Conservation (phyloP, 2,888 invertebrate genomes). For the Diaperis boleti region DNA sequence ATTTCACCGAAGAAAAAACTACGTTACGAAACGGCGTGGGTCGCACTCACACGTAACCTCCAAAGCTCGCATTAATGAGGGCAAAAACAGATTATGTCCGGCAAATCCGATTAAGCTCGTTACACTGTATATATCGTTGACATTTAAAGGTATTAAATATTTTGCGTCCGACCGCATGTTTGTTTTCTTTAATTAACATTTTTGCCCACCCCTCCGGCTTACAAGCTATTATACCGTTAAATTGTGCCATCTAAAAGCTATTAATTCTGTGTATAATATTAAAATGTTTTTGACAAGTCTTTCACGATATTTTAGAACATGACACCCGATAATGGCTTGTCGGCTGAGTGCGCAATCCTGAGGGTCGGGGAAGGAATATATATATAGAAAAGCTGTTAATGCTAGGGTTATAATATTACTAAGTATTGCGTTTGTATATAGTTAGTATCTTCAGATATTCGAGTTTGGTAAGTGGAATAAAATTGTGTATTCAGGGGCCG, state of each 20-base stretch:
- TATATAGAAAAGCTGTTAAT: constrained; percentile 42
- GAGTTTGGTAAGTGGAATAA: constrained; percentile 2
- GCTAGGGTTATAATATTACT: constrained; percentile 14
- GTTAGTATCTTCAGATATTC: neutral
- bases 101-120: constrained; percentile 50
- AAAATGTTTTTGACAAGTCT: constrained; percentile 48
- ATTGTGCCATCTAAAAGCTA: constrained; percentile 24
- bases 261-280: constrained; percentile 38
- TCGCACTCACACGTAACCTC: constrained; percentile 11
- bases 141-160: constrained; percentile 22
- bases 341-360: constrained; percentile 50
- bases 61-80: constrained; percentile 21
- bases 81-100: constrained; percentile 17
- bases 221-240: constrained; percentile 22
- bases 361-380: constrained; percentile 46
- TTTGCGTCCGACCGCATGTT: neutral
- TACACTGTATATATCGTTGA: constrained; percentile 43
- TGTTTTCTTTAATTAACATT: constrained; percentile 25
- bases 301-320: constrained; percentile 46
- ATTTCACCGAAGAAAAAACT: too few relatives aligned
- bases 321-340: constrained; percentile 47
- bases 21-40: too few relatives aligned
- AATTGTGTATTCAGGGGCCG: too few relatives aligned
- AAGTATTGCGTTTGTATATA: constrained; percentile 27
- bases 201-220: too few relatives aligned